Evolutionary conservation across 1,140 invertebrate genomes (phyloP).

Genomic region (Coboldia fuscipes): DNA sequence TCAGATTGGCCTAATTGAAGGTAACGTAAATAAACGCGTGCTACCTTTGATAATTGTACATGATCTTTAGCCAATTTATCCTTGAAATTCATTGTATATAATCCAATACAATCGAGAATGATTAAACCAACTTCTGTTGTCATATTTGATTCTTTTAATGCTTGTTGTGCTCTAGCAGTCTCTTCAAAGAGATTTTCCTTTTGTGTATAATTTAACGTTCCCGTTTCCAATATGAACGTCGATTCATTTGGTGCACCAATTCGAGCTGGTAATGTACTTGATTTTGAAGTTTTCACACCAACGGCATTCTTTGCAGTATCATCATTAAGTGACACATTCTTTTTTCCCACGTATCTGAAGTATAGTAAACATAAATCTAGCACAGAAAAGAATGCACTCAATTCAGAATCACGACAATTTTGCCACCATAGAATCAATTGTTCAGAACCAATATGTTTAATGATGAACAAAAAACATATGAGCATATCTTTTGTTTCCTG

Average conservation of each 20-base stretch:
- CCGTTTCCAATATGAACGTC: constrained; percentile 21
- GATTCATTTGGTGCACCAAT: constrained; percentile 46
- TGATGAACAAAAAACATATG: constrained; percentile 72
- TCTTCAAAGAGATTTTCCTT: constrained; percentile 29
- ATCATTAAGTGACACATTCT: constrained; percentile 36
- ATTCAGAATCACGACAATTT: constrained; percentile 33
- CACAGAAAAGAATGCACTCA: constrained; percentile 15
- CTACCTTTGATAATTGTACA: constrained; percentile 50
- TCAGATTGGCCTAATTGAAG: constrained; percentile 80
- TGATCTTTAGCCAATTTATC: constrained; percentile 50
- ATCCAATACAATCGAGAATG: constrained; percentile 61
- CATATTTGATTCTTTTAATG: constrained; percentile 62
- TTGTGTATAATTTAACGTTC: constrained; percentile 29
- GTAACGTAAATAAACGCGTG: constrained; percentile 66
- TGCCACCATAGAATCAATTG: constrained; percentile 81
- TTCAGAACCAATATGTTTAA: constrained; percentile 75
- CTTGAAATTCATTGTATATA: constrained; percentile 62
- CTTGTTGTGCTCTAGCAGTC: constrained; percentile 10
- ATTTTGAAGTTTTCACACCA: constrained; percentile 30
- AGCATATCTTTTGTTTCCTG: constrained; percentile 52
- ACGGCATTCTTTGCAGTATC: constrained; percentile 26
- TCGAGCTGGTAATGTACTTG: constrained; percentile 54
- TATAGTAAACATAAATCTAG: constrained; percentile 44
- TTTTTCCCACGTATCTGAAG: constrained; percentile 71
- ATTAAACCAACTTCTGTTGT: constrained; percentile 77